Evolutionary conservation across 2,888 invertebrate species (phyloP), one percentile per base, ranked within the genome.

Genomic region (Hypselothyrea guttata): DNA sequence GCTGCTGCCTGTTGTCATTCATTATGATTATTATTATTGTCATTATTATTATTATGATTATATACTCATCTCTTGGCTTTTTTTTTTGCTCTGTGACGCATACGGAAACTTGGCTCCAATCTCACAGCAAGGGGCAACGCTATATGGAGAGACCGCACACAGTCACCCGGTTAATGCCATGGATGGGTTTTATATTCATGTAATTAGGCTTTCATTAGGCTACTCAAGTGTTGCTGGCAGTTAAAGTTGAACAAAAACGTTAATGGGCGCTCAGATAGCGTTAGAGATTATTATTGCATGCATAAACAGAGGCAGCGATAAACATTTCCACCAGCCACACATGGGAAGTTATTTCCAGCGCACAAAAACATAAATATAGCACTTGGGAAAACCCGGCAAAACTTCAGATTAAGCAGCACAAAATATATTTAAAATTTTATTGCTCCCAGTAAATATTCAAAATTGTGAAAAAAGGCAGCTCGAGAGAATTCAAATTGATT

Each of bases 131-230:
- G 69, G 22, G 72, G 62, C 52, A 54, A 22, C n/a, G n/a, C n/a
- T n/a, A n/a, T n/a, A 30, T 16, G 51, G 35, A 35, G 15, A 51
- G 58, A 56, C 60, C 68, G 40, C 68, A 72, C 62, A 47, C 41
- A 41, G 72, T 55, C 55, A 55, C 31, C 44, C 47, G 33, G 31
- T 27, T 27, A 47, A 49, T 40, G 31, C 78, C 65, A 62, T 62
- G 73, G 12, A 65, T 71, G 71, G 55, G 4, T 54, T 74, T 66
- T 61, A 61, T 73, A 63, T 59, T 55, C 65, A 56, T 55, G 61
- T 61, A 84, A 81, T 77, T 84, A 66, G 68, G 46, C 59, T 62
- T 53, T 66, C 63, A 84, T 84, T 84, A 45, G 40, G 54, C 67
- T 53, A 70, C 64, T 48, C 42, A 44, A 60, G 48, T 60, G 27